Evolutionary conservation across 2,113 vertebrate species (phyloP).

Genomic region (Larimichthys crocea): DNA sequence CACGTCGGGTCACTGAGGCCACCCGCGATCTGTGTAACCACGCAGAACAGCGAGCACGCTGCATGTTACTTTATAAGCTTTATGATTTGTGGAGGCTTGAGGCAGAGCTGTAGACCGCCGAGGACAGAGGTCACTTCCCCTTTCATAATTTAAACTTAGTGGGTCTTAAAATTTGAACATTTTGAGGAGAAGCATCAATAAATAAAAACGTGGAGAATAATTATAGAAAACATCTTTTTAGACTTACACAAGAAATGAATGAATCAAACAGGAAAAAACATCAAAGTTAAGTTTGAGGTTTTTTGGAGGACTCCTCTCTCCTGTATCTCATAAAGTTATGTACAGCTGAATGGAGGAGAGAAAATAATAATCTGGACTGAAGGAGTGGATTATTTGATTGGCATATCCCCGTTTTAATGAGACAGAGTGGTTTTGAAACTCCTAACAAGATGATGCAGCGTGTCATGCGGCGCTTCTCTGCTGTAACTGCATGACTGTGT

Average conservation of each 20-base stretch:
- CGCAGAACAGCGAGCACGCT: not conserved
- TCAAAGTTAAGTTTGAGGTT: not conserved
- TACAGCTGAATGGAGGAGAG: not conserved
- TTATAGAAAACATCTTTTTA: not conserved
- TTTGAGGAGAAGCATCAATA: not conserved
- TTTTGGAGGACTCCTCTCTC: not conserved
- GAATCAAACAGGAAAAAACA: not conserved
- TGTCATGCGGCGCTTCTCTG: constrained; percentile 2
- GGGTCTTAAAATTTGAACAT: not conserved
- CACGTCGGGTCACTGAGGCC: too few relatives aligned
- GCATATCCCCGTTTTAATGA: not conserved
- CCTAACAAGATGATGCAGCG: constrained; percentile 11
- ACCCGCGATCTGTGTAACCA: not conserved
- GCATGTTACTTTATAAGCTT: not conserved
- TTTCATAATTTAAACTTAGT: not conserved
- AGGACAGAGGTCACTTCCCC: not conserved
- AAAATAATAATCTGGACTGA: not conserved
- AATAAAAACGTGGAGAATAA: not conserved
- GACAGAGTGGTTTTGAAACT: not conserved
- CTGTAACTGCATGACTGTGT: constrained; percentile 31
- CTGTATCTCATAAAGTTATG: not conserved
- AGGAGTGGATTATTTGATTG: not conserved
- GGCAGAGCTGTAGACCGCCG: not conserved
- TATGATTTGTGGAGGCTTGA: constrained; percentile 1
- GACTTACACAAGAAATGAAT: not conserved